A percentile compares a stretch with the other conserved stretches of the same genome.
Evolutionary conservation across 2,888 invertebrate species (phyloP).

Genomic region (Pammene aurita): DNA sequence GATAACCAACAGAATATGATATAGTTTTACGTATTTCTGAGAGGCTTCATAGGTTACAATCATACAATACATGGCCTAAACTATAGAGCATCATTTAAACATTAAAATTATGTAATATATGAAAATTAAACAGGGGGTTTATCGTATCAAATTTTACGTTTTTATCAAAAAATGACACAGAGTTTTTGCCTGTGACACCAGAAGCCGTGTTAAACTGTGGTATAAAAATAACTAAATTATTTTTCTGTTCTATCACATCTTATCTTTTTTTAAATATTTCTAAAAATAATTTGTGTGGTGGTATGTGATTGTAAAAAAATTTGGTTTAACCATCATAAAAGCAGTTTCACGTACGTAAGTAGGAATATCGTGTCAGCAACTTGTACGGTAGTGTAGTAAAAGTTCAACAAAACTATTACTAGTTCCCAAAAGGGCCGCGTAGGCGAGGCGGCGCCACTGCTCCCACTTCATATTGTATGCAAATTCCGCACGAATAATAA

Average conservation of each 20-base stretch:
- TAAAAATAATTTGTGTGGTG: no score
- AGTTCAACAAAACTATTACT: conserved; percentile 44
- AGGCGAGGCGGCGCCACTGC: conserved; percentile 67
- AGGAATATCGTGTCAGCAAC: conserved; percentile 6
- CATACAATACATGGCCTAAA: neutral
- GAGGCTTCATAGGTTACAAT: neutral
- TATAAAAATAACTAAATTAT: neutral
- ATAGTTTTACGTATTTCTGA: neutral
- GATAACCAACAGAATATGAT: neutral
- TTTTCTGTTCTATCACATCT: neutral
- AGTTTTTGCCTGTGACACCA: neutral
- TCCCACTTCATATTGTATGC: conserved; percentile 77
- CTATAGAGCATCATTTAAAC: neutral
- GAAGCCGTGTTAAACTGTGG: neutral
- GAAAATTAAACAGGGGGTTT: neutral
- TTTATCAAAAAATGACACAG: neutral
- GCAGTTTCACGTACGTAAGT: neutral
- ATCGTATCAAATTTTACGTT: neutral
- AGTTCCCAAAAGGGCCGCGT: conserved; percentile 52
- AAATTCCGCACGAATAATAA: conserved; percentile 73
- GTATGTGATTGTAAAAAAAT: no score
- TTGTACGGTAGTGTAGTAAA: conserved; percentile 16
- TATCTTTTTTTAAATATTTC: no score
- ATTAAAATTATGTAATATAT: neutral
- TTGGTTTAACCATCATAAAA: no score